Conservation (phyloP, 2,113 vertebrate species). For the Lepus timidus region DNA sequence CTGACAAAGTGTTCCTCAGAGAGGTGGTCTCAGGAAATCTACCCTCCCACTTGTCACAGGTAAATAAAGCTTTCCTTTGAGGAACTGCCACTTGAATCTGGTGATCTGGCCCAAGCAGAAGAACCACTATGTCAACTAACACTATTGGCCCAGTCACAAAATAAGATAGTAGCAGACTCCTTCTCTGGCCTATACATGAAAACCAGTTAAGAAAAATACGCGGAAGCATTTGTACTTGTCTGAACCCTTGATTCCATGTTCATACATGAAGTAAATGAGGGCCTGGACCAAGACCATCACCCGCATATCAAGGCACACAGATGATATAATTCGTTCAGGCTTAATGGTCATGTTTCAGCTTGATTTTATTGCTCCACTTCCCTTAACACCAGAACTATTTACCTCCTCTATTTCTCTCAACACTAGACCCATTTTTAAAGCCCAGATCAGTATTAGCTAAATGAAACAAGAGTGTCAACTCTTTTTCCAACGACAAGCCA, state of each 20-base stretch:
- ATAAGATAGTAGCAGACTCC: neutral
- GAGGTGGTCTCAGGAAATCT: no score
- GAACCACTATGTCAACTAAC: no score
- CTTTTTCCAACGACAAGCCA: slow-evolving; percentile 1
- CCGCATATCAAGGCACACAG: neutral
- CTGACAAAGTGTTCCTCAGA: no score
- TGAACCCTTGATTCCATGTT: neutral
- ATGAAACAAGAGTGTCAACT: neutral
- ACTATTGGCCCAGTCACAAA: neutral
- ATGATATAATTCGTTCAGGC: neutral
- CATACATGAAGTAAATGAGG: neutral
- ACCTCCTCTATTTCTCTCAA: neutral
- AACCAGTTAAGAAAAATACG: neutral
- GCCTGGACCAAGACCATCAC: neutral
- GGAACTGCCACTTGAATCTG: no score
- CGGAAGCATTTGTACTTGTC: neutral
- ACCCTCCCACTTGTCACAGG: no score
- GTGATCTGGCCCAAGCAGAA: no score
- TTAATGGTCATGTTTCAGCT: neutral
- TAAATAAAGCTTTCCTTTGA: no score
- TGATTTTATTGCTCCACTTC: neutral
- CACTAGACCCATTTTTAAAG: neutral
- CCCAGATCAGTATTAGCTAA: neutral
- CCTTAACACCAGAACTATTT: neutral
- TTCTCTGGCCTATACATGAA: neutral